A percentile compares a stretch with the other conserved stretches of the same genome.
These are phyloP conservation scores for Corbicula japonica DNA, from an alignment of 2,888 invertebrate species.

Conservation along the genomic window DNA sequence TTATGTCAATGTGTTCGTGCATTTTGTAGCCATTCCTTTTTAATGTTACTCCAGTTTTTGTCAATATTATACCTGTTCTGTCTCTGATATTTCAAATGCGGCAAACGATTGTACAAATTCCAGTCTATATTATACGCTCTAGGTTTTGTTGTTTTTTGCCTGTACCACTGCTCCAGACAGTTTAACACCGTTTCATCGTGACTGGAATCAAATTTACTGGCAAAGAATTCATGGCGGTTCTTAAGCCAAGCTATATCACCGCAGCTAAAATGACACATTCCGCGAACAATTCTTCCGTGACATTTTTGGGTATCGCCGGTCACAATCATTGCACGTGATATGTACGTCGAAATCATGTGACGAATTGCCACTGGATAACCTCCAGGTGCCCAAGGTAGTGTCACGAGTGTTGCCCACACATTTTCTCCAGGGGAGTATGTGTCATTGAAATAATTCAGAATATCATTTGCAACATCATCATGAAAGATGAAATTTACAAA, in stretches of 20 bases:
- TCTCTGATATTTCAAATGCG: constrained; percentile 57
- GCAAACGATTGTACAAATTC: constrained; percentile 58
- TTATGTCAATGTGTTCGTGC: no score
- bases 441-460: constrained; percentile 68
- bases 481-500: constrained; percentile 70
- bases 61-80: neutral
- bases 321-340: constrained; percentile 75
- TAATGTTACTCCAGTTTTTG: no score
- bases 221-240: constrained; percentile 80
- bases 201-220: constrained; percentile 78
- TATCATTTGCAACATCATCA: constrained; percentile 51
- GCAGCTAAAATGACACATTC: constrained; percentile 71
- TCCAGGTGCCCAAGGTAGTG: constrained; percentile 69
- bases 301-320: constrained; percentile 65
- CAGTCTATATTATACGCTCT: constrained; percentile 43
- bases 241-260: constrained; percentile 79
- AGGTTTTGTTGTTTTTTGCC: constrained; percentile 43
- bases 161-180: constrained; percentile 68
- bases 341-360: constrained; percentile 64
- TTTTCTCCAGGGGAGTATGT: constrained; percentile 72
- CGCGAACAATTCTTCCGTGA: constrained; percentile 67
- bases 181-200: constrained; percentile 67
- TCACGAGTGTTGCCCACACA: constrained; percentile 71
- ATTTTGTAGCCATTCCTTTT: constrained; percentile 22
- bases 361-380: constrained; percentile 73